Evolutionary conservation across 2,113 vertebrate genomes (phyloP), one percentile per base, ranked within the genome.

Genomic region (Eidolon helvum): DNA sequence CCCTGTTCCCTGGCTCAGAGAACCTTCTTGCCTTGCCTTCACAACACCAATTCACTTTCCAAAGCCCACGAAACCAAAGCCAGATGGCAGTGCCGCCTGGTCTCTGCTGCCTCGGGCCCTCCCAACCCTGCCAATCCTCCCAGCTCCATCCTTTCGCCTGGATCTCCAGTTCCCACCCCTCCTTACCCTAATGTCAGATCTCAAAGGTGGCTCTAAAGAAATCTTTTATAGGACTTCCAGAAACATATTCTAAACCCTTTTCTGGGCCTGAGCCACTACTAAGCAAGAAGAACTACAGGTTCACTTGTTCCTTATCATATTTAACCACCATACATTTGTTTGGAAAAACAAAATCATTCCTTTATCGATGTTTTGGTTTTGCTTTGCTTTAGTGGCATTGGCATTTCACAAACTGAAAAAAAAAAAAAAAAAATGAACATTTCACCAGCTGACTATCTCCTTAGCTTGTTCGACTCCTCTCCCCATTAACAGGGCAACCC

Each of bases 21-120:
- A 88, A 79, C 43, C 88, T 59, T 91, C 93, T 95, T 84, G 92
- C 83, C 82, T 94, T 77, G 92, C 93, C 94, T 97, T 98, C 95
- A 90, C 94, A 95, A 89, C 92, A 95, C 94, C 88, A 50, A n/a
- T 79, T 91, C 80, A 65, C 88, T 97, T 97, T 98, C 96, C 96
- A 95, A 97, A 97, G 91, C 69, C 86, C 88, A 95, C 1, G 40
- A 92, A 94, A 80, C 80, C 3, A 10, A 95, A 97, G 97, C 97
- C 97, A 97, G 95, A 97, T 98, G 97, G 97, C 96, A 89, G 50
- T 87, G 93, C 50, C 19, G 9, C 93, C 89, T 61, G 68, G 77
- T 84, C 74, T 72, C 57, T 18, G 72, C 85, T 57, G 92, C 95
- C 79, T 43, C 59, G 14, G 75, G 95, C 85, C 90, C 24, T 75